Percentiles rank a stretch among this genome's conserved stretches.
Evolutionary conservation across 92 coral and sea anemone species (phyloP).

Genomic region (Zoanthus gigantus): DNA sequence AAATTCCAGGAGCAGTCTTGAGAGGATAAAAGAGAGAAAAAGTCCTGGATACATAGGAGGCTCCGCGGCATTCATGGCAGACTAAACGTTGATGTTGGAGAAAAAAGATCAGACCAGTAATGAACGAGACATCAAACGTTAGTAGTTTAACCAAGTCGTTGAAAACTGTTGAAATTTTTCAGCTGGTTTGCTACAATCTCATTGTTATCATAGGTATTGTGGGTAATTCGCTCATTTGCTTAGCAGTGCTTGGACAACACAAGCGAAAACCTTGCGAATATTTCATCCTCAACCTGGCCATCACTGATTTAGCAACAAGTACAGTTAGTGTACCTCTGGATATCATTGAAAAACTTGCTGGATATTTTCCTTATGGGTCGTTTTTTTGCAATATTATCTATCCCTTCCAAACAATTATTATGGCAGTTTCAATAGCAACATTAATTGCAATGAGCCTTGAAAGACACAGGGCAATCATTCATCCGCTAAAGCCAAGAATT

Average conservation of each 20-base stretch:
- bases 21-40: too few species aligned
- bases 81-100: background rate
- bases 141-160: background rate
- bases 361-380: constrained; percentile 57
- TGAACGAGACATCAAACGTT: background rate
- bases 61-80: too few species aligned
- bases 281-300: constrained; percentile 73
- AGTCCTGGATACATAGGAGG: too few species aligned
- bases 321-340: constrained; percentile 72
- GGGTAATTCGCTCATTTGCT: constrained; percentile 68
- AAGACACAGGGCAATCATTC: constrained; percentile 72
- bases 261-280: constrained; percentile 62
- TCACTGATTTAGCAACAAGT: constrained; percentile 75
- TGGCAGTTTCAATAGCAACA: constrained; percentile 74
- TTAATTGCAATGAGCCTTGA: constrained; percentile 67
- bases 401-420: constrained; percentile 73
- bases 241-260: constrained; percentile 51
- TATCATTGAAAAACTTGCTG: constrained; percentile 51
- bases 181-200: constrained; percentile 67
- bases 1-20: too few species aligned
- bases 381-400: constrained; percentile 71
- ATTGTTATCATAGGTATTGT: constrained; percentile 60
- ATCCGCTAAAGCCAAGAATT: constrained; percentile 72
- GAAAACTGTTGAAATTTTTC: constrained; percentile 57
- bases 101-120: background rate